Evolutionary conservation across 2,797 vertebrate species (phyloP).

Genomic region (Hydrocynus forskahlii): DNA sequence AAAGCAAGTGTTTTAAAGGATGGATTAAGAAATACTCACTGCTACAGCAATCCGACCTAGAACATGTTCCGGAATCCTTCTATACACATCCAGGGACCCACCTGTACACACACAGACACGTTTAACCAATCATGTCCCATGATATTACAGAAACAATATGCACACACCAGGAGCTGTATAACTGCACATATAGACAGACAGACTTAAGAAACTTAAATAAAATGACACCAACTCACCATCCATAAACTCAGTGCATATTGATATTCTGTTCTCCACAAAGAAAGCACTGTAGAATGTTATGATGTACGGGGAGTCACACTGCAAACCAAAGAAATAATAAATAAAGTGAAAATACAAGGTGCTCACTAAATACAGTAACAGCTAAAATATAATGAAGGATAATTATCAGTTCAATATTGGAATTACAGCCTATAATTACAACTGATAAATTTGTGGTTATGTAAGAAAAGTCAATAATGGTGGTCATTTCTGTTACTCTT

Average conservation of each 20-base stretch:
- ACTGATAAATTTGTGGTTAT: no score
- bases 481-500: no score
- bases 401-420: no score
- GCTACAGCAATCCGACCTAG: constrained; percentile 94
- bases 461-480: no score
- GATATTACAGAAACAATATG: neutral
- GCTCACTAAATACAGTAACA: neutral
- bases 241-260: constrained; percentile 99
- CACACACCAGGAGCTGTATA: neutral
- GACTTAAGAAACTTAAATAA: neutral
- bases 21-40: constrained; percentile 79
- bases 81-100: constrained; percentile 95
- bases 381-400: no score
- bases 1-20: neutral
- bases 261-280: constrained; percentile 99
- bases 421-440: no score
- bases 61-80: constrained; percentile 93
- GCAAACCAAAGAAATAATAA: constrained; percentile 63
- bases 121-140: neutral
- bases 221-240: constrained; percentile 86
- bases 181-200: neutral
- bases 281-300: constrained; percentile 99
- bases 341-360: neutral
- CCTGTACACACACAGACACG: constrained; percentile 72
- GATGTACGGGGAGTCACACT: constrained; percentile 98